Percentiles rank a stretch among this genome's conserved stretches.
These are phyloP conservation scores for Eupelmus urozonus DNA, from an alignment of 2,888 invertebrate species.

Conservation along the genomic window DNA sequence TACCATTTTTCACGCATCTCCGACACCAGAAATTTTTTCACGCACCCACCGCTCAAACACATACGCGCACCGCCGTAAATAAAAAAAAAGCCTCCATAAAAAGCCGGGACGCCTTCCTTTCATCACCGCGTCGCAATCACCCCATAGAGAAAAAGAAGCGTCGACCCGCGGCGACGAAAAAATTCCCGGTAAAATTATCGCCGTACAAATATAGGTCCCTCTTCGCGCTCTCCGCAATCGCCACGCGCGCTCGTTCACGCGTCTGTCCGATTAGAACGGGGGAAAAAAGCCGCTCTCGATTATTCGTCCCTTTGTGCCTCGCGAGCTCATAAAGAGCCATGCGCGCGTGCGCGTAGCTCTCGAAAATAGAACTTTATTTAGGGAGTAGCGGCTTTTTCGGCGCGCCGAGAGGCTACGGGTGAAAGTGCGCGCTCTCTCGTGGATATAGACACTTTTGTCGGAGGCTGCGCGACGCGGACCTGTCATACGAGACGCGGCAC, in stretches of 20 bases:
- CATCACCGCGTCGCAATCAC: neutral
- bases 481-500: constrained; percentile 1
- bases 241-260: neutral
- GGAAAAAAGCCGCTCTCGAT: neutral
- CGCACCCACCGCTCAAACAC: constrained; percentile 4
- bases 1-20: constrained; percentile 2
- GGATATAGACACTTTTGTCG: neutral
- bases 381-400: constrained; percentile 9
- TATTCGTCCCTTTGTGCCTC: neutral
- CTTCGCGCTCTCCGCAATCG: neutral
- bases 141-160: constrained; percentile 10
- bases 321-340: neutral
- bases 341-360: constrained; percentile 15
- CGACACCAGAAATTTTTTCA: neutral
- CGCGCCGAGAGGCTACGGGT: no score
- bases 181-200: constrained; percentile 38
- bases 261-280: neutral
- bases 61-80: neutral
- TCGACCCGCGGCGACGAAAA: no score
- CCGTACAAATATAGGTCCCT: constrained; percentile 4
- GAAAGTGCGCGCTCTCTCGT: no score
- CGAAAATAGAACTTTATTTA: constrained; percentile 58
- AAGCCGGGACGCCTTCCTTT: constrained; percentile 1
- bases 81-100: constrained; percentile 4
- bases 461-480: neutral